Conservation (phyloP, 2,797 vertebrate species). For the Macrochelys suwanniensis region DNA sequence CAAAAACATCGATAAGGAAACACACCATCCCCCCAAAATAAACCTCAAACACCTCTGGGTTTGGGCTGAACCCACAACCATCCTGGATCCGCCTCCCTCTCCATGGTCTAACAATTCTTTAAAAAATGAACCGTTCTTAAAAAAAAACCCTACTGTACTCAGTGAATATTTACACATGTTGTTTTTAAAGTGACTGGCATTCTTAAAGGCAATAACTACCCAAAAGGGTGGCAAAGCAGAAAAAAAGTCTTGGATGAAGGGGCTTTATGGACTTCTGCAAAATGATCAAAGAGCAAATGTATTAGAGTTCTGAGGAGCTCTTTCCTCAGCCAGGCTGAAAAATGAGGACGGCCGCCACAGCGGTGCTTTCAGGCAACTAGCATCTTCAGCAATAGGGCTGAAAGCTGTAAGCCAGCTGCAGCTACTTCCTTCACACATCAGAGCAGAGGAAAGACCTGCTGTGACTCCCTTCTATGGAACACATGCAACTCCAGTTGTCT, state of each 20-base stretch:
- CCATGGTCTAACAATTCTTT: not conserved
- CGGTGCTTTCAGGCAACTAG: rapidly evolving
- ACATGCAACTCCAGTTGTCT: not conserved
- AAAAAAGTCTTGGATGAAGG: rapidly evolving
- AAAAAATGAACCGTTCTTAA: not conserved
- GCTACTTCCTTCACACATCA: not conserved
- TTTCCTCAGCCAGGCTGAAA: rapidly evolving
- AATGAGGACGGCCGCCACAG: not conserved
- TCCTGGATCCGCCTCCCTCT: not conserved
- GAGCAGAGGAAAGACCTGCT: not conserved
- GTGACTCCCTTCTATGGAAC: not conserved
- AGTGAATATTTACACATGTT: not conserved
- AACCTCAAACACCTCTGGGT: not conserved
- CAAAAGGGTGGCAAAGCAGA: rapidly evolving
- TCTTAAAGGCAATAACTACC: not conserved
- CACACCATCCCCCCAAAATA: rapidly evolving
- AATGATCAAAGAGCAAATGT: rapidly evolving
- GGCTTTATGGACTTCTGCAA: not conserved
- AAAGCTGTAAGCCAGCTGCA: not conserved
- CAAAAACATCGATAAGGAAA: not conserved
- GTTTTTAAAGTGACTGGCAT: rapidly evolving
- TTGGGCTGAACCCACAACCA: not conserved
- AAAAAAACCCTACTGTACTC: not conserved
- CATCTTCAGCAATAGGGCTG: not conserved
- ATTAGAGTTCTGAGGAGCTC: not conserved